Conservation (phyloP, 2,888 invertebrate species). For the Myopa testacea region DNA sequence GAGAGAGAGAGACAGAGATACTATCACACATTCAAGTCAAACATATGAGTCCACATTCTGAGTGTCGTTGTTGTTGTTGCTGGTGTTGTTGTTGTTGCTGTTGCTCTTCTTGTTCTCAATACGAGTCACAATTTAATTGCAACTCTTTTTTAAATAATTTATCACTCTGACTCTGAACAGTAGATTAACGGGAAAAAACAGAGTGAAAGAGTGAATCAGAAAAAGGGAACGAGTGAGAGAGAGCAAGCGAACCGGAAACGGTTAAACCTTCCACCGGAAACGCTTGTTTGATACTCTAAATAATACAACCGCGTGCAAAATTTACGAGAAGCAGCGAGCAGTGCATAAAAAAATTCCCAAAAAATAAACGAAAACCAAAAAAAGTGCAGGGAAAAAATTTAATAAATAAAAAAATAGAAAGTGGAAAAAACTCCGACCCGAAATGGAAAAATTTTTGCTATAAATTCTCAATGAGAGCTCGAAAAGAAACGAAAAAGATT, state of each 20-base stretch:
- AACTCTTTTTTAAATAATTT: slow-evolving; percentile 58
- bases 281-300: background rate
- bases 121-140: slow-evolving; percentile 43
- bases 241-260: background rate
- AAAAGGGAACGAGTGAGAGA: background rate
- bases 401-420: background rate
- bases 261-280: background rate
- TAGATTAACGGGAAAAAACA: slow-evolving; percentile 57
- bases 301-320: background rate
- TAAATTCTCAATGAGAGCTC: background rate
- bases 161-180: slow-evolving; percentile 60
- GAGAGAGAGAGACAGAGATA: too few relatives aligned
- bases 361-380: background rate
- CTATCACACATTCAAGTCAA: background rate
- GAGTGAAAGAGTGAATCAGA: too few relatives aligned
- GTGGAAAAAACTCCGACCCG: background rate
- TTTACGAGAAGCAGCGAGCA: background rate
- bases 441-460: background rate
- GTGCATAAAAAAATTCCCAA: background rate
- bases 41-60: background rate
- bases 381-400: too few relatives aligned
- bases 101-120: background rate
- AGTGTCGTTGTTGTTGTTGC: too few relatives aligned
- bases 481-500: background rate
- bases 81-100: too few relatives aligned